Conservation (phyloP, 2,113 vertebrate species). For the Prionailurus viverrinus region DNA sequence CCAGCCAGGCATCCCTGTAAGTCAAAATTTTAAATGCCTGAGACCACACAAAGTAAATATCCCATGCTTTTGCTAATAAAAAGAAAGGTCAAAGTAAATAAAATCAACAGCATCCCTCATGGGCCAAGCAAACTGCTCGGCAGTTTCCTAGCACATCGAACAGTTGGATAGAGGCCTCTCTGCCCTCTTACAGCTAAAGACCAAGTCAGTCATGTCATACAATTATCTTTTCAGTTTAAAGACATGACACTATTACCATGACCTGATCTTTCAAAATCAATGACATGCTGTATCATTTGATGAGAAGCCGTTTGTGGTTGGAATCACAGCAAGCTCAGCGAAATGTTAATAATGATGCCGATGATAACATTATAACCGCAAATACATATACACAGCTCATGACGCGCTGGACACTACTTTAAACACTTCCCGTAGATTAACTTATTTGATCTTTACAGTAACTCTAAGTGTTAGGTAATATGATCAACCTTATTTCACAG, state of each 20-base stretch:
- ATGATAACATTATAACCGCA: rapidly evolving
- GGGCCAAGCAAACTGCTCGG: not conserved
- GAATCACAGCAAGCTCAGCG: not conserved
- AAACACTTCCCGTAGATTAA: not conserved
- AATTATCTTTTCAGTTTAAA: not conserved
- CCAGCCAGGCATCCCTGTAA: not conserved
- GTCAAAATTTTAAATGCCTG: not conserved
- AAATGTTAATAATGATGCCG: not conserved
- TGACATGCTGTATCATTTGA: not conserved
- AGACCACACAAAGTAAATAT: not conserved
- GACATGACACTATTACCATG: not conserved
- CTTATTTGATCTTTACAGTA: not conserved
- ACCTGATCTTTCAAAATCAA: not conserved
- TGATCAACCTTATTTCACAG: not conserved
- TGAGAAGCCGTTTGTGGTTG: not conserved
- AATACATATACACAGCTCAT: rapidly evolving
- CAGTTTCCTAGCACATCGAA: rapidly evolving
- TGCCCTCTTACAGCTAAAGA: not conserved
- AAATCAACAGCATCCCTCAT: not conserved
- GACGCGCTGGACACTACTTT: not conserved
- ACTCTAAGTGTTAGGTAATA: not conserved
- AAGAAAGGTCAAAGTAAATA: not conserved
- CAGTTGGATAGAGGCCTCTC: no score
- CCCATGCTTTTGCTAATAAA: not conserved
- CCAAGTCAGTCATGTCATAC: not conserved